Percentiles rank a stretch among this genome's conserved stretches.
Evolutionary conservation across 2,888 invertebrate species (phyloP).

Genomic region (Drosophila phalerata): DNA sequence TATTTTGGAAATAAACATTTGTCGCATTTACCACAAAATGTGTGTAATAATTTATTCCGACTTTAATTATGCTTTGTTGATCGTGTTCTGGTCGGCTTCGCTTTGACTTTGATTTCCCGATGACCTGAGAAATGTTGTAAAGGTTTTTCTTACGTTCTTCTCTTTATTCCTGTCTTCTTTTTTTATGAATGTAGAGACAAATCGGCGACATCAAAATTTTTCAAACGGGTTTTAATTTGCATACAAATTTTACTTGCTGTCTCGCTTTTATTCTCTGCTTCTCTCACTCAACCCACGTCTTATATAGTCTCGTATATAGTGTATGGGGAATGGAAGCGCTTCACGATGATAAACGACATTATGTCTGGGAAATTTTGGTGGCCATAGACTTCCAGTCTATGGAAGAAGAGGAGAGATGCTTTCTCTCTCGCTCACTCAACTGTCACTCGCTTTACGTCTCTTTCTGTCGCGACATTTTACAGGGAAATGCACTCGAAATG

Average conservation of each 20-base stretch:
- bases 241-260: constrained; percentile 68
- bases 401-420: background rate
- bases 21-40: constrained; percentile 65
- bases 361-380: constrained; percentile 35
- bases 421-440: background rate
- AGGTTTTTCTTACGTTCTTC: constrained; percentile 35
- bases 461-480: constrained; percentile 21
- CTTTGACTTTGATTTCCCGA: constrained; percentile 52
- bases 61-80: constrained; percentile 69
- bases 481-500: constrained; percentile 37
- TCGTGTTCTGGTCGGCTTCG: constrained; percentile 43
- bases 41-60: constrained; percentile 80
- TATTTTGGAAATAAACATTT: constrained; percentile 46
- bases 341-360: constrained; percentile 62
- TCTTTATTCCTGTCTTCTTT: constrained; percentile 13
- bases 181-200: constrained; percentile 82
- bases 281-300: constrained; percentile 21
- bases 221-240: constrained; percentile 74
- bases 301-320: constrained; percentile 7
- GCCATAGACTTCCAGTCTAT: constrained; percentile 62
- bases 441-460: background rate
- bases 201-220: constrained; percentile 83
- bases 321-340: constrained; percentile 24
- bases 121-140: constrained; percentile 12
- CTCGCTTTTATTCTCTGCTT: constrained; percentile 16